Evolutionary conservation across 2,888 invertebrate genomes (phyloP).

Genomic region (Podabrus alpinus): DNA sequence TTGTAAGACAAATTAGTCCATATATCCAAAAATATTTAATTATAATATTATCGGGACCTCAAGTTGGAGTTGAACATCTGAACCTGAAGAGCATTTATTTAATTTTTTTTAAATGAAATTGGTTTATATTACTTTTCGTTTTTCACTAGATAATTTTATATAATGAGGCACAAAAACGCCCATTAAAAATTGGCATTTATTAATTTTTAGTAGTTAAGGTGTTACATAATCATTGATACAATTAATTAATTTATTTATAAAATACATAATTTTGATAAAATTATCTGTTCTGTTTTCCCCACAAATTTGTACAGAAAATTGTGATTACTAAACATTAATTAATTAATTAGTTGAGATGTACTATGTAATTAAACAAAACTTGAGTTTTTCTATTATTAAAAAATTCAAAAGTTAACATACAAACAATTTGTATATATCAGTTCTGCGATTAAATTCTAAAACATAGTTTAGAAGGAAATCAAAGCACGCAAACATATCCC

Average conservation of each 20-base stretch:
- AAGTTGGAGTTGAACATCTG: neutral
- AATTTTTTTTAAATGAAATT: too few species aligned
- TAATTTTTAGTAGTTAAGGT: neutral
- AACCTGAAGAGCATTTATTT: too few species aligned
- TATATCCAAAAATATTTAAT: neutral
- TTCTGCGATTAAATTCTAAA: neutral
- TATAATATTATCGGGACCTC: neutral
- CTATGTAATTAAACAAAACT: neutral
- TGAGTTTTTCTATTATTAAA: neutral
- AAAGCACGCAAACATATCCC: neutral
- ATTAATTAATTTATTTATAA: neutral
- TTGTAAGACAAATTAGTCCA: neutral
- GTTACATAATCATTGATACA: neutral
- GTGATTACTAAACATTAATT: neutral
- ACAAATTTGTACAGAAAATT: neutral
- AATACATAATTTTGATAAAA: neutral
- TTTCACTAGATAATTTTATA: too few species aligned
- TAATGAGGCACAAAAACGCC: too few species aligned
- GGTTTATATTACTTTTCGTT: too few species aligned
- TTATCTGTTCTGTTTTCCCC: neutral
- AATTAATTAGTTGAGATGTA: neutral
- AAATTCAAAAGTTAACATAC: neutral
- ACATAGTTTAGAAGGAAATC: neutral
- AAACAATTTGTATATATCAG: neutral
- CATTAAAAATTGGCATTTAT: neutral